These are phyloP conservation scores for Clangula hyemalis DNA, from an alignment of 2,797 vertebrate species.

Conservation along the genomic window DNA sequence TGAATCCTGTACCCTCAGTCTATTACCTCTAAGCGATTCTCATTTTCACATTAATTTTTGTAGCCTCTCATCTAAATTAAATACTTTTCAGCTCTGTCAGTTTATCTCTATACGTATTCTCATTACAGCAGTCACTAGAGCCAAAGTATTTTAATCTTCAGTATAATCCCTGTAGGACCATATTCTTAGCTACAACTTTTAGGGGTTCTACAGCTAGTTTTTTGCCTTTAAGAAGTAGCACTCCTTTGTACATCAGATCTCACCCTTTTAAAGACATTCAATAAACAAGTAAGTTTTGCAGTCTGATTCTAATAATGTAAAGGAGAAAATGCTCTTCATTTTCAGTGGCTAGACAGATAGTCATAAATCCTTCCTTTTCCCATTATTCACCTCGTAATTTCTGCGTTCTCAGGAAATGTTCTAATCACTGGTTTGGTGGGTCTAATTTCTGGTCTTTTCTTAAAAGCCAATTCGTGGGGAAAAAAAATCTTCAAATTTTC, in stretches of 20 bases:
- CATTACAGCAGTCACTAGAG: constrained; percentile 33
- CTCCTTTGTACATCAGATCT: neutral
- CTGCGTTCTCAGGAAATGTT: neutral
- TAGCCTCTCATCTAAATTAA: constrained; percentile 55
- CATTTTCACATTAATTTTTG: constrained; percentile 57
- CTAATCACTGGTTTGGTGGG: neutral
- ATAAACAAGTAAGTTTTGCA: neutral
- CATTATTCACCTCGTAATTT: neutral
- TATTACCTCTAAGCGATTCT: constrained; percentile 39
- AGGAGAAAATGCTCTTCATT: neutral
- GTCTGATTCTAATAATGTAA: neutral
- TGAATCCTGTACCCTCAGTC: constrained; percentile 1
- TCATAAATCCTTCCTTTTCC: neutral
- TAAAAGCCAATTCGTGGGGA: neutral
- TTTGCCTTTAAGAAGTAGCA: neutral
- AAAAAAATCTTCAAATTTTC: neutral
- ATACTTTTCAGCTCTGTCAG: constrained; percentile 39
- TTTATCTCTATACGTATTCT: constrained; percentile 32
- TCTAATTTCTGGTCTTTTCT: neutral
- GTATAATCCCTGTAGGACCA: neutral
- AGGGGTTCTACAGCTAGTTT: neutral
- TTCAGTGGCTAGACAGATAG: neutral
- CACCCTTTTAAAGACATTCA: neutral
- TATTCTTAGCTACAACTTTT: constrained; percentile 21
- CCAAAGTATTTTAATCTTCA: constrained; percentile 55